Conservation (phyloP, 1,140 invertebrate species). For the Maconellicoccus hirsutus region DNA sequence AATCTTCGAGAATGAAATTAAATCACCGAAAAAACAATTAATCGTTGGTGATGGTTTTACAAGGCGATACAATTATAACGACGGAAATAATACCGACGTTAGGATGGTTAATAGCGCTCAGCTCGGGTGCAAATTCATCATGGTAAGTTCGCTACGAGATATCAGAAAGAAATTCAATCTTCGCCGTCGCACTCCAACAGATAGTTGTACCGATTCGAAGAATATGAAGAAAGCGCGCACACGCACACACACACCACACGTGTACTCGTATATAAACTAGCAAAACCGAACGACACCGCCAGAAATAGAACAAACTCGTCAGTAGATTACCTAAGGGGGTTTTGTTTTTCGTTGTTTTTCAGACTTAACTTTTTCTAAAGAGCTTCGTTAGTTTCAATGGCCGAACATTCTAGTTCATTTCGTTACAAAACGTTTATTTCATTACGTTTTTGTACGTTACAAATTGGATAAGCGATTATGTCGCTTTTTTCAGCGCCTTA, state of each 20-base stretch:
- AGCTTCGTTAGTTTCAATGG: slow-evolving; percentile 18
- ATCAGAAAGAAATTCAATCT: no score
- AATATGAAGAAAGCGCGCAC: no score
- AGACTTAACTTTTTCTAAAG: slow-evolving; percentile 11
- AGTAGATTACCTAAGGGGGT: slow-evolving; percentile 6
- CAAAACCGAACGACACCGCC: not conserved
- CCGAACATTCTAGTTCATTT: slow-evolving; percentile 20
- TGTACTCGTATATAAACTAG: not conserved
- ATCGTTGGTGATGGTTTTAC: no score
- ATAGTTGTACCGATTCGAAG: no score
- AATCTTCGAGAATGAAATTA: no score
- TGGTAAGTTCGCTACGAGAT: no score
- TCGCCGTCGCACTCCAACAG: no score
- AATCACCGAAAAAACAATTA: no score
- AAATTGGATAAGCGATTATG: slow-evolving; percentile 21
- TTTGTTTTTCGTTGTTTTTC: not conserved
- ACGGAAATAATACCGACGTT: no score
- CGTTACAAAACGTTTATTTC: slow-evolving; percentile 20
- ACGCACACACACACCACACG: not conserved
- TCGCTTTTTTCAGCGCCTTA: not conserved
- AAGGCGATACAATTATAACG: no score
- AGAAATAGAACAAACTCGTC: not conserved
- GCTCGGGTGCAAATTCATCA: no score
- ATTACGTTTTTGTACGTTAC: slow-evolving; percentile 19
- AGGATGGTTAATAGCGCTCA: no score